Evolutionary conservation across 2,797 vertebrate species (phyloP).

Genomic region (Sebastes miniatus): DNA sequence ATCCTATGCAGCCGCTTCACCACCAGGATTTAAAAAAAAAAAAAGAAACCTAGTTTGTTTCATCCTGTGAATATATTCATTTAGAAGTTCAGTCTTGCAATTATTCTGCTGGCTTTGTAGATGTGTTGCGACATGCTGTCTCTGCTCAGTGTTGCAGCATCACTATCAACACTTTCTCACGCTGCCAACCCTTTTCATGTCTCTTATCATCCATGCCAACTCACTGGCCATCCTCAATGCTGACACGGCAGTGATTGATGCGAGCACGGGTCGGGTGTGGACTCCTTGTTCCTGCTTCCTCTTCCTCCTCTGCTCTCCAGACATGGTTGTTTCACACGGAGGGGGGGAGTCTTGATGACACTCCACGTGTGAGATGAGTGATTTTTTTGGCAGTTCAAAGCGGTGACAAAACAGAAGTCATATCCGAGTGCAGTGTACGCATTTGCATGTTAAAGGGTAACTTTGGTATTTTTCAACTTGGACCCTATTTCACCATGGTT

Average conservation of each 20-base stretch:
- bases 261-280: conserved; percentile 44
- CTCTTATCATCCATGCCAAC: conserved; percentile 60
- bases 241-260: conserved; percentile 62
- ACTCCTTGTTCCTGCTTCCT: conserved; percentile 56
- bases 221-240: conserved; percentile 58
- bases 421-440: background rate
- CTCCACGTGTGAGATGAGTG: background rate
- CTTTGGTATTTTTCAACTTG: too few relatives aligned
- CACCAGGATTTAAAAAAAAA: background rate
- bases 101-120: background rate
- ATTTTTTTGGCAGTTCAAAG: background rate
- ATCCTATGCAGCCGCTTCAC: conserved; percentile 6
- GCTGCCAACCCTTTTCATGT: conserved; percentile 19
- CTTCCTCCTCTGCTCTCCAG: conserved; percentile 50
- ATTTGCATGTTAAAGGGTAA: too few relatives aligned
- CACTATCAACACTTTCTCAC: conserved; percentile 48
- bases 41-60: background rate
- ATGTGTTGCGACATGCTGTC: conserved; percentile 18
- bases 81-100: background rate
- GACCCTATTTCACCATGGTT: too few relatives aligned
- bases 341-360: conserved; percentile 21
- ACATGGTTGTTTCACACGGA: conserved; percentile 61
- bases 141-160: conserved; percentile 7
- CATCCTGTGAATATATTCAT: conserved; percentile 7
- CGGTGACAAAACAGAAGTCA: background rate